phyloP scores from a whole-genome alignment of 2,888 invertebrate genomes.

The Lycaena phlaeas region DNA sequence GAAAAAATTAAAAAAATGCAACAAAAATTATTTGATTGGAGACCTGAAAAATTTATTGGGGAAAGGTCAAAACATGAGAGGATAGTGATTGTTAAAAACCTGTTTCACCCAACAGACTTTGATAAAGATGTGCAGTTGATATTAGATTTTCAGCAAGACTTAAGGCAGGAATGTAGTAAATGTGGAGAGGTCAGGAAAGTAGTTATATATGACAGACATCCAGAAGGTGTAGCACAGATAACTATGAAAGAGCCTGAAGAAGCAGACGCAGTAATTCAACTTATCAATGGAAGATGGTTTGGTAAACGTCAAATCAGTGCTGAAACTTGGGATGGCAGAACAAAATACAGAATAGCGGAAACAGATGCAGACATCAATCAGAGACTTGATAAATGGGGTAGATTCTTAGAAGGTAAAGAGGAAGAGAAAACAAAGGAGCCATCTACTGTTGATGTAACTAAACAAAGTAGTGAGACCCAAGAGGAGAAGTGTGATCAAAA shows the following conservation, averaged over 20 bases:
- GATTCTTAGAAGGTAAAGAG: constrained; percentile 80
- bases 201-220: constrained; percentile 91
- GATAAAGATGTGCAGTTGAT: constrained; percentile 91
- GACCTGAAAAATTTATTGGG: constrained; percentile 91
- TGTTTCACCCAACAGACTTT: constrained; percentile 92
- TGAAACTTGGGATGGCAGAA: constrained; percentile 95
- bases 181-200: constrained; percentile 95
- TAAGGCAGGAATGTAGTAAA: constrained; percentile 90
- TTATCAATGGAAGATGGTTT: constrained; percentile 93
- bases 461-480: neutral
- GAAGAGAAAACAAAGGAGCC: constrained; percentile 18
- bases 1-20: constrained; percentile 94
- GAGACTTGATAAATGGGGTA: constrained; percentile 90
- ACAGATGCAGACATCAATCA: constrained; percentile 89
- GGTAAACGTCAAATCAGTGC: constrained; percentile 89
- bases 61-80: constrained; percentile 91
- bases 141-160: constrained; percentile 91
- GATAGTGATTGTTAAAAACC: constrained; percentile 93
- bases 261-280: constrained; percentile 90
- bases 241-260: constrained; percentile 92
- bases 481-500: neutral
- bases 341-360: constrained; percentile 92
- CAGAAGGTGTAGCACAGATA: constrained; percentile 94
- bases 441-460: neutral
- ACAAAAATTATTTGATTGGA: constrained; percentile 97